These are phyloP conservation scores for Plebejus argus DNA, from an alignment of 2,888 invertebrate species.

Conservation along the genomic window DNA sequence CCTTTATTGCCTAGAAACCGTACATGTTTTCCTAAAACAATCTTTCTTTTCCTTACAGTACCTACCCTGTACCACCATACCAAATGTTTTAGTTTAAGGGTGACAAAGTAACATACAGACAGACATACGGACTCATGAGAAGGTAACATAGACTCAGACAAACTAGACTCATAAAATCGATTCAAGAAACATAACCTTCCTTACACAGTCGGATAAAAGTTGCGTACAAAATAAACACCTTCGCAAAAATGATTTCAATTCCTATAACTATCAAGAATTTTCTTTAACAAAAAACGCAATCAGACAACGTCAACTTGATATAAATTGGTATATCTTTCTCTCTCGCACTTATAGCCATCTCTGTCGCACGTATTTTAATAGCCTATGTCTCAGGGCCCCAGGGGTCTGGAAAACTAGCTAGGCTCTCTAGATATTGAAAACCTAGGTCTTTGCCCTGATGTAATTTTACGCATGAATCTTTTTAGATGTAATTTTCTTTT, in stretches of 20 bases:
- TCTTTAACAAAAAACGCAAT: constrained; percentile 9
- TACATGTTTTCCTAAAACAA: too few species aligned
- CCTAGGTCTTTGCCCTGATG: not conserved
- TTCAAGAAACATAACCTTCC: too few species aligned
- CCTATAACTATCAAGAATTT: constrained; percentile 11
- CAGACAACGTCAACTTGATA: constrained; percentile 5
- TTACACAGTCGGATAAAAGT: too few species aligned
- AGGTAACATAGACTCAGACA: too few species aligned
- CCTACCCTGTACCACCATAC: too few species aligned
- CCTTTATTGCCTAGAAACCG: too few species aligned
- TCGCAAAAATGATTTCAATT: not conserved
- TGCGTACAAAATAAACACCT: not conserved
- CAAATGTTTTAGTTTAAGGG: too few species aligned
- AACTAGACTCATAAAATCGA: too few species aligned
- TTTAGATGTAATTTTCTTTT: not conserved
- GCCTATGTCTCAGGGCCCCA: not conserved
- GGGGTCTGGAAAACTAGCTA: constrained; percentile 8
- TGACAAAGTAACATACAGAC: too few species aligned
- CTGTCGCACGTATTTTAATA: constrained; percentile 16
- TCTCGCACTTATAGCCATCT: not conserved
- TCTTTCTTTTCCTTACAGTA: too few species aligned
- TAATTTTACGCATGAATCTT: not conserved
- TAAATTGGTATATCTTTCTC: not conserved
- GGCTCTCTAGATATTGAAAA: not conserved
- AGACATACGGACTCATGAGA: too few species aligned